Base-by-base conservation (phyloP, 2,797 vertebrate genomes). In the Sus cebifrons region DNA sequence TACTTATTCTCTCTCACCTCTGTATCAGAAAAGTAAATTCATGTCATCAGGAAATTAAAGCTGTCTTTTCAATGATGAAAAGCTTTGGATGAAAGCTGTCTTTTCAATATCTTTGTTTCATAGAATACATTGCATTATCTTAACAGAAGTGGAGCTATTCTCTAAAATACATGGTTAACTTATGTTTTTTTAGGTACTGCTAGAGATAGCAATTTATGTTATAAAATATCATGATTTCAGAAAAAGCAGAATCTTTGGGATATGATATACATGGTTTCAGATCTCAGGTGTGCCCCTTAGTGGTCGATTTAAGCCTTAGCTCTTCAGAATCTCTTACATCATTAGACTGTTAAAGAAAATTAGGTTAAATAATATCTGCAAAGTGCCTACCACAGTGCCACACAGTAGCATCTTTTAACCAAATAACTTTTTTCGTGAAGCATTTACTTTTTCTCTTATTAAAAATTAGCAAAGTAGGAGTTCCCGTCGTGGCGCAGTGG, bases 401-500 rank as follows among this genome's bases (percentile, higher is more conserved):
- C 44, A 49, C 9, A 18, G 10, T 40, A 65, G 36, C 1, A 81
- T 52, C 21, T 77, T 89, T 70, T 17, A 15, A 21, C 16, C 52
- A 92, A 25, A 17, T 88, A 62, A 86, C 4, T 75, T 97, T 9
- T 9, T 82, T 54, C 82, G 13, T 84, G 9, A 95, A 79, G 67
- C 67, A 54, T 89, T 91, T 85, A 40, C 14, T 90, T 92, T 86
- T 1, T 56, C 73, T 83, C 2, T 88, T 21, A 96, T 86, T 78
- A 58, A 89, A 91, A 62, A 27, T 10, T 49, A 12, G 32, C 6
- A 94, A 11, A 74, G 78, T 77, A 68, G 32, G 32, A 32, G 32
- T 32, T 32, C 32, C 32, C 32, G 32, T 32, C 32, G 32, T 32
- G 32, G 32, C 32, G 32, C 32, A 32, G 32, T 32, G 32, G 32